phyloP scores from a whole-genome alignment of 2,113 vertebrate genomes.

The Morone saxatilis region DNA sequence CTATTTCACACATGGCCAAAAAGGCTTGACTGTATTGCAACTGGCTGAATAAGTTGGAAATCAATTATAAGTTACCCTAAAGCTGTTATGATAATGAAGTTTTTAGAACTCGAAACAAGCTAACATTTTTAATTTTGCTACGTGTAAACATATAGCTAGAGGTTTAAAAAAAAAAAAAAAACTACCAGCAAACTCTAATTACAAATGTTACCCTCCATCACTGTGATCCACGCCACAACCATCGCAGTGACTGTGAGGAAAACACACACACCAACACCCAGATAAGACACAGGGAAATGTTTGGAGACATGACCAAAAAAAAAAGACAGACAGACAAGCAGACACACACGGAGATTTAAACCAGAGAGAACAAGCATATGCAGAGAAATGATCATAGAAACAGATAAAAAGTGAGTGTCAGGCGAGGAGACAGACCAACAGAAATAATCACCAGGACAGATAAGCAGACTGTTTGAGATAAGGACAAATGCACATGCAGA shows the following conservation, averaged over 20 bases:
- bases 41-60: conserved; percentile 27
- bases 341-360: conserved; percentile 29
- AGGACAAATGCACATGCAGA: conserved; percentile 69
- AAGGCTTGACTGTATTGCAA: conserved; percentile 28
- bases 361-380: conserved; percentile 32
- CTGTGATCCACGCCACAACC: conserved; percentile 83
- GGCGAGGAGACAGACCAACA: conserved; percentile 56
- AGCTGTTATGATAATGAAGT: conserved; percentile 40
- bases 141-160: conserved; percentile 42
- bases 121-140: conserved; percentile 15
- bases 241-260: conserved; percentile 79
- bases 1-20: conserved; percentile 61
- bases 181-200: conserved; percentile 53
- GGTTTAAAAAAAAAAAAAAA: conserved; percentile 19
- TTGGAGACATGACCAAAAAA: conserved; percentile 8
- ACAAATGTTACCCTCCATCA: conserved; percentile 82
- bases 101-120: conserved; percentile 29
- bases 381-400: conserved; percentile 46
- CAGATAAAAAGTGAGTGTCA: conserved; percentile 53
- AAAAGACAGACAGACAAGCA: conserved; percentile 6
- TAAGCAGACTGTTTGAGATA: conserved; percentile 70
- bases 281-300: conserved; percentile 37
- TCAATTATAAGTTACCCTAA: conserved; percentile 41
- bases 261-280: conserved; percentile 27
- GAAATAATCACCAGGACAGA: conserved; percentile 62